Evolutionary conservation across 2,113 vertebrate species (phyloP).

Genomic region (Pterophyllum scalare): DNA sequence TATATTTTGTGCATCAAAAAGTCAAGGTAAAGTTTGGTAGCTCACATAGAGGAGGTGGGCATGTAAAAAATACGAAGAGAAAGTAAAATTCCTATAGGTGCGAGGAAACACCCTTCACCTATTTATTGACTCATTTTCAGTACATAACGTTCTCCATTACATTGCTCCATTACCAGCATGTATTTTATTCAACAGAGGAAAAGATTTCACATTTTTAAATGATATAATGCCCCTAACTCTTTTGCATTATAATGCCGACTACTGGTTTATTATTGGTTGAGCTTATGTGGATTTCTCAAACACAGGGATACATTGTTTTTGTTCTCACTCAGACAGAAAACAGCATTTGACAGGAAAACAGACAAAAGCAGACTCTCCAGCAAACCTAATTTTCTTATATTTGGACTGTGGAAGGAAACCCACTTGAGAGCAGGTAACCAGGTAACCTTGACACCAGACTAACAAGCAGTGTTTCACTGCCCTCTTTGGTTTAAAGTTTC

Average conservation of each 20-base stretch:
- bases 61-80: neutral
- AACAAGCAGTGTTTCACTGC: neutral
- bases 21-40: neutral
- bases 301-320: neutral
- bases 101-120: neutral
- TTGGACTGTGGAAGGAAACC: slow-evolving; percentile 1
- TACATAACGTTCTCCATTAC: neutral
- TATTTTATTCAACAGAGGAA: neutral
- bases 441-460: neutral
- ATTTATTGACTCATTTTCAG: neutral
- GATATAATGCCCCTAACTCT: neutral
- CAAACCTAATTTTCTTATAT: neutral
- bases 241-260: neutral
- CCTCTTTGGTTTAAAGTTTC: slow-evolving; percentile 4
- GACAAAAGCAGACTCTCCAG: neutral
- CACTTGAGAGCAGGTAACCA: slow-evolving; percentile 7
- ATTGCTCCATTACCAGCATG: neutral
- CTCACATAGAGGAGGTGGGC: neutral
- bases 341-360: neutral
- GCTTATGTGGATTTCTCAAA: neutral
- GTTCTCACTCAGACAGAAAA: neutral
- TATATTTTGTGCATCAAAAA: neutral
- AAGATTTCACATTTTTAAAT: neutral
- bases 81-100: neutral
- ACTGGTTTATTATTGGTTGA: neutral